Conservation (phyloP, 2,888 invertebrate genomes). For the Eucera pruinosa region DNA sequence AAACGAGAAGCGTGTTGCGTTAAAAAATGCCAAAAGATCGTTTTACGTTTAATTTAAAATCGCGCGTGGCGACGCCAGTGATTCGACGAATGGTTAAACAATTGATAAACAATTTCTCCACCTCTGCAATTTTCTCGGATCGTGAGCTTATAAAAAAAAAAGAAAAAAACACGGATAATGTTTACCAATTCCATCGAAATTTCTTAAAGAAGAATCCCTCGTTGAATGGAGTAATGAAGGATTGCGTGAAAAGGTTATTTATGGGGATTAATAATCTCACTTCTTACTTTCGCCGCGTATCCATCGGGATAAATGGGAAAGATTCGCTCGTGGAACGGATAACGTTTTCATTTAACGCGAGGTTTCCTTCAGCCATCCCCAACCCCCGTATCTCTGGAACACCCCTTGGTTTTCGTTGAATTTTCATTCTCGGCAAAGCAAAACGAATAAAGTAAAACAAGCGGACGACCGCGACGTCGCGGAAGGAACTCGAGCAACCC, state of each 20-base stretch:
- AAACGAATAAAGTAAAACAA: slow-evolving; percentile 65
- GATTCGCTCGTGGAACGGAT: not conserved
- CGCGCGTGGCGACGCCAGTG: too few species aligned
- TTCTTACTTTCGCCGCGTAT: slow-evolving; percentile 5
- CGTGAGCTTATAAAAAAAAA: too few species aligned
- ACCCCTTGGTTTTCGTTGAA: slow-evolving; percentile 39
- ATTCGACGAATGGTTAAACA: too few species aligned
- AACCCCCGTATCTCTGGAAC: not conserved
- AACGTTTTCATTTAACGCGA: slow-evolving; percentile 17
- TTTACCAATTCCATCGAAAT: too few species aligned
- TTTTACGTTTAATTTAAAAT: too few species aligned
- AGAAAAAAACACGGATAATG: too few species aligned
- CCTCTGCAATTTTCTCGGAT: too few species aligned
- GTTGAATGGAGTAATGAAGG: not conserved
- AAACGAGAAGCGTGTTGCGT: too few species aligned
- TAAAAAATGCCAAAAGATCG: too few species aligned
- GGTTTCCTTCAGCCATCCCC: slow-evolving; percentile 13
- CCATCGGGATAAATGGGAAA: not conserved
- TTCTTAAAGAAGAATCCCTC: not conserved
- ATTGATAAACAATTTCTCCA: too few species aligned
- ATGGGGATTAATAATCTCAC: not conserved
- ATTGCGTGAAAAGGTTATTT: not conserved
- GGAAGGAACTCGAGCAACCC: slow-evolving; percentile 64
- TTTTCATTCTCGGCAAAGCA: slow-evolving; percentile 62
- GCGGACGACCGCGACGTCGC: slow-evolving; percentile 59